Evolutionary conservation across 2,113 vertebrate species (phyloP).

Genomic region (Mobula birostris): DNA sequence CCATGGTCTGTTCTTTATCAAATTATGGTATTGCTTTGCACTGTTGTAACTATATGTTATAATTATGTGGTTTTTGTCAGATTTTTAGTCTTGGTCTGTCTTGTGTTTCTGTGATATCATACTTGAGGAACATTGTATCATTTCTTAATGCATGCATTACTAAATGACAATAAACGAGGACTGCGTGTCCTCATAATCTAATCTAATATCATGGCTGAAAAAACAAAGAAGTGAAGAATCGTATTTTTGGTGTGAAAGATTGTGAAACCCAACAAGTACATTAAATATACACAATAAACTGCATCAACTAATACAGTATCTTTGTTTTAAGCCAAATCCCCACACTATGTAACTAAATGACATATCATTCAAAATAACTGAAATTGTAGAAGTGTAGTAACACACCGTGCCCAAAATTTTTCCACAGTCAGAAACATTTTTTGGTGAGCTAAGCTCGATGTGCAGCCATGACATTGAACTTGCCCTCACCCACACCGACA

Average conservation of each 20-base stretch:
- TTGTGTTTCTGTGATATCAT: no score
- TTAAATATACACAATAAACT: not conserved
- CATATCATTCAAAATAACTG: not conserved
- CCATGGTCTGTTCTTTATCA: no score
- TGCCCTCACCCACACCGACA: not conserved
- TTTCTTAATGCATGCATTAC: no score
- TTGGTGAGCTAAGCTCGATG: no score
- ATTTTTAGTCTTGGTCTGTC: no score
- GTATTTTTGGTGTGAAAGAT: no score
- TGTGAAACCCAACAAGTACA: not conserved
- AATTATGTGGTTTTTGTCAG: no score
- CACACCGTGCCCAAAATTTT: not conserved
- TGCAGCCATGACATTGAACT: not conserved
- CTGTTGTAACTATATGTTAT: no score
- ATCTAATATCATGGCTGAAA: not conserved
- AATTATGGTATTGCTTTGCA: no score
- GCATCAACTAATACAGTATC: not conserved
- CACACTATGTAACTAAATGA: not conserved
- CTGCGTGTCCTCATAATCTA: no score
- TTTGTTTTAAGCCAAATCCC: not conserved
- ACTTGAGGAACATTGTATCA: no score
- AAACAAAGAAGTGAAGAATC: not conserved
- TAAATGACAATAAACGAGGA: no score
- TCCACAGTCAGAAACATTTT: not conserved
- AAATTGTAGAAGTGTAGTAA: not conserved